phyloP scores from a whole-genome alignment of 1,140 invertebrate species.

The Drosophila melanogaster region DNA sequence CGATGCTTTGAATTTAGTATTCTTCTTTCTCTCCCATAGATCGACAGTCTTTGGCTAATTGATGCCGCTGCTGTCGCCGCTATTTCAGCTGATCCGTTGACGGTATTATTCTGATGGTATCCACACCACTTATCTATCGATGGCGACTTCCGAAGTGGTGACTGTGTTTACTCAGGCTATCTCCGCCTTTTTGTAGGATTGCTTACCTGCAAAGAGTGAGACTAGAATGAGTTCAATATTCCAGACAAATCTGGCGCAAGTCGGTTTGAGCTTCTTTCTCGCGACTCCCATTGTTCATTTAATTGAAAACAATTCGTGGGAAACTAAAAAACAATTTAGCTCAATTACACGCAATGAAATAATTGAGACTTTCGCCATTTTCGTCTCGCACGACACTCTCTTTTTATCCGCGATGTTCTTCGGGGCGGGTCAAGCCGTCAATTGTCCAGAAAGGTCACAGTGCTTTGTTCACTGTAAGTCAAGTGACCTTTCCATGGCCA shows the following conservation, averaged over 20 bases:
- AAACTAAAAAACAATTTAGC: constrained; percentile 41
- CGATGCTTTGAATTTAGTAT: constrained; percentile 24
- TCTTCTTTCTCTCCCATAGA: constrained; percentile 26
- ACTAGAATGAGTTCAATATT: background rate
- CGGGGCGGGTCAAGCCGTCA: background rate
- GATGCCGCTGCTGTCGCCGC: constrained; percentile 12
- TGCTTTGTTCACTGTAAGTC: constrained; percentile 13
- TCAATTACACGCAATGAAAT: constrained; percentile 65
- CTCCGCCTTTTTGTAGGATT: constrained; percentile 55
- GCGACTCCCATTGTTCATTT: constrained; percentile 15
- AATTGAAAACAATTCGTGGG: constrained; percentile 51
- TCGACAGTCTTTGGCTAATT: constrained; percentile 13
- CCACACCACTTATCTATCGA: constrained; percentile 36
- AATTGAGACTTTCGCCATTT: constrained; percentile 45
- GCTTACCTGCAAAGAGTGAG: constrained; percentile 51
- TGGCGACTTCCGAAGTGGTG: constrained; percentile 52
- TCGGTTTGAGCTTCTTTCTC: constrained; percentile 11
- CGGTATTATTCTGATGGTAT: constrained; percentile 41
- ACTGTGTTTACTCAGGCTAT: constrained; percentile 60
- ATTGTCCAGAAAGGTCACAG: constrained; percentile 32
- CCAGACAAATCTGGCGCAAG: constrained; percentile 22
- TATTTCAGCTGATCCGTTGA: constrained; percentile 32
- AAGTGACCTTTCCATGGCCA: constrained; percentile 33
- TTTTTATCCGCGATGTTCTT: constrained; percentile 7
- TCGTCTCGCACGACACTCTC: constrained; percentile 12